These are phyloP conservation scores for Micrastur ruficollis DNA, from an alignment of 2,797 vertebrate species.

Conservation along the genomic window DNA sequence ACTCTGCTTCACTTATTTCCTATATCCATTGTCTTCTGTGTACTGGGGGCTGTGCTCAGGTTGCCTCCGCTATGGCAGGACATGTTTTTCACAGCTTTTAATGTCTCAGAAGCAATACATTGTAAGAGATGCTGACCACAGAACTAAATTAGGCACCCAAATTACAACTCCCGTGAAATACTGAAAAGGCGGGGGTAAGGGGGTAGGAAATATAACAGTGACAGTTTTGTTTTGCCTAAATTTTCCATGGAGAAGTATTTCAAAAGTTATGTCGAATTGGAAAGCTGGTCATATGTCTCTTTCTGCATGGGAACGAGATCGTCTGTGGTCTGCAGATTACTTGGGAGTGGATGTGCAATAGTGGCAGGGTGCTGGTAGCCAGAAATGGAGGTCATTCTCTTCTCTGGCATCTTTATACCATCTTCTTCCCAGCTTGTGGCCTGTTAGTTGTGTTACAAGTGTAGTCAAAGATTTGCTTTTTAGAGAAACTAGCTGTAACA, in stretches of 20 bases:
- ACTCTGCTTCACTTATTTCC: neutral
- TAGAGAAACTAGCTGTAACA: neutral
- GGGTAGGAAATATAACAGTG: neutral
- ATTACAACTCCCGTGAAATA: neutral
- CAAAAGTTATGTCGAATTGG: neutral
- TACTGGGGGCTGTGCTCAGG: neutral
- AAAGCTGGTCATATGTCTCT: neutral
- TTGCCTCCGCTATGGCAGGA: neutral
- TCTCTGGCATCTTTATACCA: neutral
- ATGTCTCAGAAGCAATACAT: neutral
- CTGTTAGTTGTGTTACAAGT: neutral
- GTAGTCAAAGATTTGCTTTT: neutral
- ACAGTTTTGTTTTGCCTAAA: neutral
- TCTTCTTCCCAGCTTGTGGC: neutral
- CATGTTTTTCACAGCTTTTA: neutral
- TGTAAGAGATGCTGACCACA: neutral
- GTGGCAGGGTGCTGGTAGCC: neutral
- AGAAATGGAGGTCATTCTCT: neutral
- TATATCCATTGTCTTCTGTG: neutral
- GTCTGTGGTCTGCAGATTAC: neutral
- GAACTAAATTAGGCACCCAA: neutral
- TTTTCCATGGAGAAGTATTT: neutral
- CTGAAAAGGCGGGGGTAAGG: neutral
- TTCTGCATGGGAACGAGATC: neutral
- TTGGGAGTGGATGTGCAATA: neutral